These are phyloP conservation scores for Puffinus mauretanicus DNA, from an alignment of 2,113 vertebrate species.

Conservation along the genomic window DNA sequence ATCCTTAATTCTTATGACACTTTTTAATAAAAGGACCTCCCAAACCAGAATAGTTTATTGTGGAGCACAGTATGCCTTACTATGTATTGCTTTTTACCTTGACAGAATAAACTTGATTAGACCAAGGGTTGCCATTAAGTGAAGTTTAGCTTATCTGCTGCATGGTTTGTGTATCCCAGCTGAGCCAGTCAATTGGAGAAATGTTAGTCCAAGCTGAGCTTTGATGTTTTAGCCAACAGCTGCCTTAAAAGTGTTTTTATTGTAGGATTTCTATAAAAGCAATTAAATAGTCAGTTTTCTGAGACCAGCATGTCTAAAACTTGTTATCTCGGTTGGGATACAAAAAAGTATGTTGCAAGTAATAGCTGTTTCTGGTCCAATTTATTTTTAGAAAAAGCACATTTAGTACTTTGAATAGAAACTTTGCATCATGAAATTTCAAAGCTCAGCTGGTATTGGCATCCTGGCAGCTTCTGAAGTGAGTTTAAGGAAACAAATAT, in stretches of 20 bases:
- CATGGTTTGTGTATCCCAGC: slow-evolving; percentile 1
- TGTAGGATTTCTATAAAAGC: slow-evolving; percentile 35
- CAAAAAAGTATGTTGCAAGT: background rate
- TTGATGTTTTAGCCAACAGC: slow-evolving; percentile 49
- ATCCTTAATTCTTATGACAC: slow-evolving; percentile 6
- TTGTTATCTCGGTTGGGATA: slow-evolving; percentile 51
- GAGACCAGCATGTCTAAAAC: slow-evolving; percentile 30
- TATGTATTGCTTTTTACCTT: slow-evolving; percentile 5
- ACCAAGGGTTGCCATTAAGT: slow-evolving; percentile 11
- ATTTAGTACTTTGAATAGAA: slow-evolving; percentile 33
- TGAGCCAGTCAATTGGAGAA: slow-evolving; percentile 46
- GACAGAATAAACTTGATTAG: slow-evolving; percentile 41
- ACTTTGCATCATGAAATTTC: slow-evolving; percentile 6
- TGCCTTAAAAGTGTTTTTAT: slow-evolving; percentile 46
- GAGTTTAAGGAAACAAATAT: background rate
- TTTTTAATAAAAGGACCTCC: slow-evolving; percentile 6
- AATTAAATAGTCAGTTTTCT: slow-evolving; percentile 43
- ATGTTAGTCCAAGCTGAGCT: slow-evolving; percentile 51
- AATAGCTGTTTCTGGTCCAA: slow-evolving; percentile 18
- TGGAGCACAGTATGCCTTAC: background rate
- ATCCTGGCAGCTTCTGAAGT: background rate
- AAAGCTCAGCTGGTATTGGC: slow-evolving; percentile 7
- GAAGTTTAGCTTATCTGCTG: slow-evolving; percentile 45
- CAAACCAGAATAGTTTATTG: background rate
- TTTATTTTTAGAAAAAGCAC: slow-evolving; percentile 27